phyloP scores from a whole-genome alignment of 2,797 vertebrate species.

The Diglossa cyanea region DNA sequence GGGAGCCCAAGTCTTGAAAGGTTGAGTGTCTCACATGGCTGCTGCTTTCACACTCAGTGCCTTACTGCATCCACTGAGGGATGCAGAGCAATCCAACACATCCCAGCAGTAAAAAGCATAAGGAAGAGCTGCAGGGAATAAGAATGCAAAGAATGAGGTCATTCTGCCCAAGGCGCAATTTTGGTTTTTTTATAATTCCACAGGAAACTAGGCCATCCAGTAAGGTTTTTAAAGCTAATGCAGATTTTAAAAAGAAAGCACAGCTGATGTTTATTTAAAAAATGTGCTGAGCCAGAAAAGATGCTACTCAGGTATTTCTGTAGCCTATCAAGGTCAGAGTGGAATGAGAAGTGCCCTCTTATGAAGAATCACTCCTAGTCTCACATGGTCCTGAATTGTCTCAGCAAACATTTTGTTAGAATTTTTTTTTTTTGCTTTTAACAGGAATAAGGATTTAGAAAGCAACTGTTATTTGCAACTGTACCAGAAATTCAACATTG shows the following conservation, averaged over 20 bases:
- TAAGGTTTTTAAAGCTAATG: constrained; percentile 49
- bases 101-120: not conserved
- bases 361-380: not conserved
- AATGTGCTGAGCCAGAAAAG: constrained; percentile 64
- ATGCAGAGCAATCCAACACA: not conserved
- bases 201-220: constrained; percentile 50
- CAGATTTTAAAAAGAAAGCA: constrained; percentile 26
- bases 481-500: not conserved
- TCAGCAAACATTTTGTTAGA: not conserved
- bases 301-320: constrained; percentile 32
- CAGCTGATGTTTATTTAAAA: not conserved
- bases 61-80: not conserved
- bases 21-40: not conserved
- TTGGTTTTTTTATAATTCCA: not conserved
- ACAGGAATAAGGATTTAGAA: not conserved
- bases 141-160: constrained; percentile 45
- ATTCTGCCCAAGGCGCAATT: constrained; percentile 29
- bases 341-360: not conserved
- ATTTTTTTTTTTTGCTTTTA: not conserved
- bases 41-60: not conserved
- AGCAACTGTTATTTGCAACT: not conserved
- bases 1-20: not conserved
- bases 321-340: not conserved
- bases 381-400: not conserved
- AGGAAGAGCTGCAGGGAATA: constrained; percentile 23